Conservation (phyloP, 2,797 vertebrate genomes). For the Delichon dasypus region DNA sequence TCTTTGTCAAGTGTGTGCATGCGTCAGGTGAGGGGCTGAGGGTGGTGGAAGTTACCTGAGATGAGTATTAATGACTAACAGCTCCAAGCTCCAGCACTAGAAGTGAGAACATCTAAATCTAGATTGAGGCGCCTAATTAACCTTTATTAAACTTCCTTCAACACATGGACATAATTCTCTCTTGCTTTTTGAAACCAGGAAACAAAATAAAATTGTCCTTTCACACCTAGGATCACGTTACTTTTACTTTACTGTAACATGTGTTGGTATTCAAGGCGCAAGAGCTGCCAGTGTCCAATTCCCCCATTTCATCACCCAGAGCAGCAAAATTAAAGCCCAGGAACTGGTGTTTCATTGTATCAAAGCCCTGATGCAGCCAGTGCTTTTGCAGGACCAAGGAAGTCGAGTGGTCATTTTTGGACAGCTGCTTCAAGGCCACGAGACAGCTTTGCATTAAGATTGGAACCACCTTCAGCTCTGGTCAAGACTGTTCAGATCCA, state of each 20-base stretch:
- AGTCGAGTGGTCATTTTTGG: not conserved
- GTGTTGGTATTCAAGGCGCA: not conserved
- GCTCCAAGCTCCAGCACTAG: constrained; percentile 6
- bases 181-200: not conserved
- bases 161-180: not conserved
- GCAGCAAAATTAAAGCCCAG: not conserved
- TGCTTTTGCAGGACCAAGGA: not conserved
- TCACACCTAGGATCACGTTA: not conserved
- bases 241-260: not conserved
- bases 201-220: not conserved
- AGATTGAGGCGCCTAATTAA: constrained; percentile 51
- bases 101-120: constrained; percentile 49
- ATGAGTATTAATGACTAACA: constrained; percentile 69
- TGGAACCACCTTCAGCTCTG: not conserved
- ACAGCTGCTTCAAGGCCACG: not conserved
- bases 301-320: not conserved
- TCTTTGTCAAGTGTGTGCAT: constrained; percentile 61
- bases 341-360: not conserved
- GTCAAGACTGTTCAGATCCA: not conserved
- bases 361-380: not conserved
- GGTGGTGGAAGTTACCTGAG: constrained; percentile 60
- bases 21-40: constrained; percentile 53
- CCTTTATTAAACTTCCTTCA: constrained; percentile 33
- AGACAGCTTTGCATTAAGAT: not conserved
- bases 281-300: not conserved